Conservation (phyloP, 2,113 vertebrate genomes). For the Rhinichthys klamathensis region DNA sequence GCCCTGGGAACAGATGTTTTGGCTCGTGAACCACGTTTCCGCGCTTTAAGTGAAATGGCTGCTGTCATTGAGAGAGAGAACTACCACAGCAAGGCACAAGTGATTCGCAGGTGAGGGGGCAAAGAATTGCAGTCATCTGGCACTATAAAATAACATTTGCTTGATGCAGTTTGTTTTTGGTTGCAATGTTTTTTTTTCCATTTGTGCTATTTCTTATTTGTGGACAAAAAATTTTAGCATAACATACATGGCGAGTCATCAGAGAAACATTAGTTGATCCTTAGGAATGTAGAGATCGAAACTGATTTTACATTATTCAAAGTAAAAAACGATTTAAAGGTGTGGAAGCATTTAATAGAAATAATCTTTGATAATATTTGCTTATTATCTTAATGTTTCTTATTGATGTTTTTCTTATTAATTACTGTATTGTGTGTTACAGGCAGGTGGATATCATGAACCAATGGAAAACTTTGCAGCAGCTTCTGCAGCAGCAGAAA, state of each 20-base stretch:
- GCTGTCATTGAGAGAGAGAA: constrained; percentile 76
- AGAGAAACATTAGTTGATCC: neutral
- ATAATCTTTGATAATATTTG: neutral
- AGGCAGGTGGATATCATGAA: constrained; percentile 77
- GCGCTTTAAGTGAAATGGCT: constrained; percentile 79
- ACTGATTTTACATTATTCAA: neutral
- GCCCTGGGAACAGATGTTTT: constrained; percentile 82
- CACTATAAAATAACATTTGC: neutral
- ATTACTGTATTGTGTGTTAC: constrained; percentile 7
- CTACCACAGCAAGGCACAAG: constrained; percentile 81
- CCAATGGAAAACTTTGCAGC: constrained; percentile 81
- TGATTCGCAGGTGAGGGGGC: constrained; percentile 73
- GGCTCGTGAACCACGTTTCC: constrained; percentile 83
- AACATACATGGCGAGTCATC: too few relatives aligned
- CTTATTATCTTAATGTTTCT: neutral
- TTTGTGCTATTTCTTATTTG: too few relatives aligned
- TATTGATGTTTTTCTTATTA: too few relatives aligned
- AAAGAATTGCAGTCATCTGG: neutral
- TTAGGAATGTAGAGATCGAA: neutral
- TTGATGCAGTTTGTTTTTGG: too few relatives aligned
- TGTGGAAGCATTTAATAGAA: neutral
- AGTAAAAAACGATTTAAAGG: neutral
- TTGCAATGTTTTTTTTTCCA: too few relatives aligned
- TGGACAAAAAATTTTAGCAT: too few relatives aligned
- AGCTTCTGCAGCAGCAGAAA: constrained; percentile 75